These are phyloP conservation scores for Oryzias woworae DNA, from an alignment of 2,113 vertebrate species.

Conservation along the genomic window DNA sequence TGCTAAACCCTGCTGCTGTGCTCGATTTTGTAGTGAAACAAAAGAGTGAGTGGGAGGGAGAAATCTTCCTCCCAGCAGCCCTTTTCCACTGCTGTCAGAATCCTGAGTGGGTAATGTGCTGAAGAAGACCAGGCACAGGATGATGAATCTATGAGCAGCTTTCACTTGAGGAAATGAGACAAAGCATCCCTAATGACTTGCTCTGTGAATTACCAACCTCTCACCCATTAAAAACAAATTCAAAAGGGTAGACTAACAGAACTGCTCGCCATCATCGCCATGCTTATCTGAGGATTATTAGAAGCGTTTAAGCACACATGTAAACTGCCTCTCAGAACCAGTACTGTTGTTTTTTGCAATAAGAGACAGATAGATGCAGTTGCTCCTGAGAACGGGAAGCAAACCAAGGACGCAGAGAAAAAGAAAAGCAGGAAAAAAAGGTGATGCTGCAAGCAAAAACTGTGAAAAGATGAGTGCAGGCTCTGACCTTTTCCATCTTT, in stretches of 20 bases:
- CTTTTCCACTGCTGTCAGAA: conserved; percentile 43
- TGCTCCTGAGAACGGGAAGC: conserved; percentile 29
- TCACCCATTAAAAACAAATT: conserved; percentile 28
- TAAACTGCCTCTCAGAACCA: too few relatives aligned
- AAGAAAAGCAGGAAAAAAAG: conserved; percentile 36
- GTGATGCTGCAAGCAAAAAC: conserved; percentile 45
- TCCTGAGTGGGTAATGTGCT: conserved; percentile 57
- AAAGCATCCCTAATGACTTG: conserved; percentile 25
- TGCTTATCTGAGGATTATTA: conserved; percentile 13
- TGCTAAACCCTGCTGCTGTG: conserved; percentile 3
- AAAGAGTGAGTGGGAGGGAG: conserved; percentile 34
- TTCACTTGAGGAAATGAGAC: conserved; percentile 48
- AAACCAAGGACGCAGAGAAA: conserved; percentile 45
- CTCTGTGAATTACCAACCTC: conserved; percentile 32
- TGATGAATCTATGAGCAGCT: conserved; percentile 46
- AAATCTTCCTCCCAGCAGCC: conserved; percentile 43
- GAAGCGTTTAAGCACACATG: background rate
- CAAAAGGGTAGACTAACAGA: conserved; percentile 29
- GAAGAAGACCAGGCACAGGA: conserved; percentile 37
- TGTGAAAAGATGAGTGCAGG: conserved; percentile 47
- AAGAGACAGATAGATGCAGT: conserved; percentile 32
- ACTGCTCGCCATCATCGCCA: conserved; percentile 6
- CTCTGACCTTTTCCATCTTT: conserved; percentile 61
- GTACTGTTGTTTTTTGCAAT: conserved; percentile 1
- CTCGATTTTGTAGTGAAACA: conserved; percentile 28